Evolutionary conservation across 2,888 invertebrate species (phyloP), one percentile per base, ranked within the genome.

Genomic region (Drosophila quinaria): DNA sequence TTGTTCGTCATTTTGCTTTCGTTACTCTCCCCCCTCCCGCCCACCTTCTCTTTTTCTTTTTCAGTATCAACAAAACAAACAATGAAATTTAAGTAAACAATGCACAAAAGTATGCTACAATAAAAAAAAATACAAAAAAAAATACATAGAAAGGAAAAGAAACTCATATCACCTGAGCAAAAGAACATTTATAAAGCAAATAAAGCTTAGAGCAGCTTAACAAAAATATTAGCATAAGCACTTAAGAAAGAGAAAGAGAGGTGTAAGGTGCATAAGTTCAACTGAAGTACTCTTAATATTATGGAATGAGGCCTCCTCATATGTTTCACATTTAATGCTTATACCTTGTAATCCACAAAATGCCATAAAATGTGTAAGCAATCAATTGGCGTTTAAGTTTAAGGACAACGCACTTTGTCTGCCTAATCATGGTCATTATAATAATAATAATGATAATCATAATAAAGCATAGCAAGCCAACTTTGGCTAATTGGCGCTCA

Each of bases 401-500:
- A 25, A 25, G 29, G 29, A 29, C 2, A 8, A 29, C 8, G 11
- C 31, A 11, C 62, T 55, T 78, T 61, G 49, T 49, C 25, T 44
- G 44, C 56, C 31, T 47, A 74, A 70, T 66, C 74, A 60, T 61
- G 54, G 51, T 51, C 65, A 63, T 58, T 68, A 59, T 59, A 68
- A 4, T 22, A 4, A 73, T 64, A 41, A 41, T 72, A 60, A 60
- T 63, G 67, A 85, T 75, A 55, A 73, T 64, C 51, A 69, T 80
- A 75, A 81, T 85, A 79, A 73, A 70, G 63, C 67, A 68, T 55
- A 42, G 63, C 3, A 33, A 61, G 63, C 49, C 62, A 67, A 64
- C 60, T 67, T 68, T 66, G 61, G 77, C 77, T 87, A 87, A 87
- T 85, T 85, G 74, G 54, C 52, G 62, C 83, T 88, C 83, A 83